Conservation (phyloP, 2,888 invertebrate species). For the Epinotia brunnichana region DNA sequence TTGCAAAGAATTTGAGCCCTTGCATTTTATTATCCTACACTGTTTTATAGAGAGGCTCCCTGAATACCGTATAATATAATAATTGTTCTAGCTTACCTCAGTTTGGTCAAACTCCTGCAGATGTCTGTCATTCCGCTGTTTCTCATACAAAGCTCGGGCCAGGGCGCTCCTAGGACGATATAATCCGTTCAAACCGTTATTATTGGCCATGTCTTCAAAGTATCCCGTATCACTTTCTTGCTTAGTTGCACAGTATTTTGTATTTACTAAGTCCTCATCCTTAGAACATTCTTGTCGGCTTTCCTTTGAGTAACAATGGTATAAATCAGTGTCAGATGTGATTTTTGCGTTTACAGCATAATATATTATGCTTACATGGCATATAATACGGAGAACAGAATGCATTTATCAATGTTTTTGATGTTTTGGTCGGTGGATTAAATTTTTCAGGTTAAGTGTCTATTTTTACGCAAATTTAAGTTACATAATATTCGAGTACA, state of each 20-base stretch:
- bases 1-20: not conserved
- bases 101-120: slow-evolving; percentile 87
- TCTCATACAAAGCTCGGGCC: slow-evolving; percentile 88
- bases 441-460: slow-evolving; percentile 45
- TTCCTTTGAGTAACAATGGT: slow-evolving; percentile 67
- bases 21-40: not conserved
- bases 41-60: not conserved
- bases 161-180: slow-evolving; percentile 88
- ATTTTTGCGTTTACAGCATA: slow-evolving; percentile 48
- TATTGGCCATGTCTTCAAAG: slow-evolving; percentile 64
- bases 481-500: slow-evolving; percentile 6
- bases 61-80: not conserved
- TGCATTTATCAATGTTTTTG: slow-evolving; percentile 55
- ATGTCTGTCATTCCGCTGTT: slow-evolving; percentile 87
- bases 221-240: slow-evolving; percentile 6
- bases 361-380: slow-evolving; percentile 31
- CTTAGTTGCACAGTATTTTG: slow-evolving; percentile 19
- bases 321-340: slow-evolving; percentile 58
- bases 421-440: slow-evolving; percentile 36
- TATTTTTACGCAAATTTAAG: slow-evolving; percentile 7
- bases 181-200: slow-evolving; percentile 68
- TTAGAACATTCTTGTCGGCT: slow-evolving; percentile 57
- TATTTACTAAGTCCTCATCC: slow-evolving; percentile 51
- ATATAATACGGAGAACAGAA: slow-evolving; percentile 50
- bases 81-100: slow-evolving; percentile 82